phyloP scores from a whole-genome alignment of 2,888 invertebrate genomes.

The Flexamia atlantica region DNA sequence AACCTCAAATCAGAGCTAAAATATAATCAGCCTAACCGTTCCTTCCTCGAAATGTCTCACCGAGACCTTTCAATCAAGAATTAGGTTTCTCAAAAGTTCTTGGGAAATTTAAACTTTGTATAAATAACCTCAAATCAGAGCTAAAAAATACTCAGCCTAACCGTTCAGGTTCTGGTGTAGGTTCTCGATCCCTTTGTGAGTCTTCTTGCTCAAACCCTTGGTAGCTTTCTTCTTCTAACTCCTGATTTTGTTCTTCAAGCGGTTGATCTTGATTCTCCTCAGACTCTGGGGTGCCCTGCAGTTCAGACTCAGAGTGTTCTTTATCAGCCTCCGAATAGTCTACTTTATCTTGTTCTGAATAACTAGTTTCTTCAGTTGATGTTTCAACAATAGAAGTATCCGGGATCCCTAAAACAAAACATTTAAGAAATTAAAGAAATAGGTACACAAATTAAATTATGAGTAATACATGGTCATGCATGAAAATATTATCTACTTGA shows the following conservation, averaged over 20 bases:
- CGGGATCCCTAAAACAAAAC: conserved; percentile 44
- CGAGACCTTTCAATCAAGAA: no score
- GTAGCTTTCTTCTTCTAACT: conserved; percentile 62
- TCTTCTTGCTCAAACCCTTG: conserved; percentile 67
- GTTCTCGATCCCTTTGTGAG: conserved; percentile 25
- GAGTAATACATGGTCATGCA: no score
- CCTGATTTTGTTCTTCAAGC: not conserved
- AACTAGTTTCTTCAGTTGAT: conserved; percentile 51
- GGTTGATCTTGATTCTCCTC: conserved; percentile 63
- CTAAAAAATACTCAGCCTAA: no score
- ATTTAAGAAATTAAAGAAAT: no score
- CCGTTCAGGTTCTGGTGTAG: conserved; percentile 43
- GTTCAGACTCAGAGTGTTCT: conserved; percentile 63
- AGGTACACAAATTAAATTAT: no score
- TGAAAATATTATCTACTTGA: no score
- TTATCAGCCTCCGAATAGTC: conserved; percentile 45
- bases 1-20: no score
- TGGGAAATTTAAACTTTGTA: no score
- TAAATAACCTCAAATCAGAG: no score
- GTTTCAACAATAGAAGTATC: conserved; percentile 57
- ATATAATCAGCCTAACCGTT: no score
- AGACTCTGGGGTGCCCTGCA: conserved; percentile 65
- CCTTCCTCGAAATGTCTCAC: no score
- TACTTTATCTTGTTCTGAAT: conserved; percentile 61
- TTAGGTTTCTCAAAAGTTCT: no score